Conservation (phyloP, 2,888 invertebrate genomes). For the Toxonevra muliebris region DNA sequence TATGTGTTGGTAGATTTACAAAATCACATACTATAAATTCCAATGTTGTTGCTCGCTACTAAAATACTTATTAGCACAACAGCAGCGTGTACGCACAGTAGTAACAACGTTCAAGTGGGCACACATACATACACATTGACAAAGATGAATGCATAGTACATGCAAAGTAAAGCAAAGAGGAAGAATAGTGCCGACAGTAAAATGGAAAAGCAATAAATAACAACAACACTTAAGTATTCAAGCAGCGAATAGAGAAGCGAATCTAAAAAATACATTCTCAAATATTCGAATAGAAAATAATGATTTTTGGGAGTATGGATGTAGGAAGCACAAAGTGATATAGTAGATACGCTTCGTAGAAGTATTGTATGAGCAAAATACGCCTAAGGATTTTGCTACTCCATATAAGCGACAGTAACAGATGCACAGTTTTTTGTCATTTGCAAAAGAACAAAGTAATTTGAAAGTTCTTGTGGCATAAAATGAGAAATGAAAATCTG, state of each 20-base stretch:
- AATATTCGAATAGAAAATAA: no score
- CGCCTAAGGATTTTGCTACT: no score
- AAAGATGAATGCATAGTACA: background rate
- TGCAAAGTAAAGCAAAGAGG: background rate
- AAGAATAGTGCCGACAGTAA: background rate
- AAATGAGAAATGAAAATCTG: no score
- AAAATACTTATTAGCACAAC: conserved; percentile 15
- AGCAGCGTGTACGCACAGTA: background rate
- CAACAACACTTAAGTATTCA: conserved; percentile 22
- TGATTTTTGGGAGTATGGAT: no score
- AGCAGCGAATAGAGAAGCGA: background rate
- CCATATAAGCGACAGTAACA: no score
- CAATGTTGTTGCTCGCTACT: background rate
- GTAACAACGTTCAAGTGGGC: background rate
- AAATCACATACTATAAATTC: conserved; percentile 4
- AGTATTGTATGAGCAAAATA: no score
- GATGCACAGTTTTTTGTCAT: no score
- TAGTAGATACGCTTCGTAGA: no score
- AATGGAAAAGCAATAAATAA: conserved; percentile 29
- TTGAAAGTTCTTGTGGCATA: no score
- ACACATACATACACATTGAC: background rate
- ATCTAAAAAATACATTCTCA: no score
- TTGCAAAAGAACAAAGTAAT: no score
- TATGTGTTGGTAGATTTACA: conserved; percentile 14
- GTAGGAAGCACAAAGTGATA: no score